Evolutionary conservation across 2,113 vertebrate species (phyloP).

Genomic region (Salvator merianae): DNA sequence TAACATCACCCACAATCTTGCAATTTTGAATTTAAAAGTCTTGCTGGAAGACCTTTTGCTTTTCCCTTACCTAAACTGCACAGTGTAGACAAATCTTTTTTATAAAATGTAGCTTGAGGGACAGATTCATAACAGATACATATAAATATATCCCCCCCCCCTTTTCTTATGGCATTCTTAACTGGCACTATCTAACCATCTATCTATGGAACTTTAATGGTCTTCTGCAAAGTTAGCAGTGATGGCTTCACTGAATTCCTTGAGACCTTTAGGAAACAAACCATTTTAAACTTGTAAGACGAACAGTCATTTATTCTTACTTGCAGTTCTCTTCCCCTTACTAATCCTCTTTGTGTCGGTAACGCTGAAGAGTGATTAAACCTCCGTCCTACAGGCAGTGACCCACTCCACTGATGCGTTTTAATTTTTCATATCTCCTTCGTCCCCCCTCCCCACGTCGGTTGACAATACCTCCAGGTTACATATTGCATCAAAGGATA

Average conservation of each 20-base stretch:
- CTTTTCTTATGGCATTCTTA: too few species aligned
- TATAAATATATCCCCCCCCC: too few species aligned
- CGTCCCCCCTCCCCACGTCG: conserved; percentile 34
- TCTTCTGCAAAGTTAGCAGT: conserved; percentile 39
- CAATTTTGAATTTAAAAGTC: too few species aligned
- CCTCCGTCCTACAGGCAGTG: conserved; percentile 51
- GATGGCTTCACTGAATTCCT: conserved; percentile 54
- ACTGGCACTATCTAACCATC: too few species aligned
- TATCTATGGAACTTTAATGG: conserved; percentile 28
- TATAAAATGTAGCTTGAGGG: too few species aligned
- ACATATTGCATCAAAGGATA: conserved; percentile 65
- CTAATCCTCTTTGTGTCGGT: conserved; percentile 44
- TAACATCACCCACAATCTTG: too few species aligned
- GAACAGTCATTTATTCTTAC: conserved; percentile 43
- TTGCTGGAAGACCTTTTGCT: too few species aligned
- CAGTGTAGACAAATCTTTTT: too few species aligned
- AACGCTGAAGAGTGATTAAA: conserved; percentile 60
- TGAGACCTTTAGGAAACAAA: conserved; percentile 51
- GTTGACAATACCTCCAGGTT: conserved; percentile 47
- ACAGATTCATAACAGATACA: too few species aligned
- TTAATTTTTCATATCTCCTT: conserved; percentile 55
- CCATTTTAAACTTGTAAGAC: conserved; percentile 42
- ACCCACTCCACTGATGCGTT: conserved; percentile 44
- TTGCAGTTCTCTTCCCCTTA: neutral
- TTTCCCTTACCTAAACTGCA: too few species aligned